A percentile compares a stretch with the other conserved stretches of the same genome.
These are phyloP conservation scores for Gymnoscelis rufifasciata DNA, from an alignment of 2,888 invertebrate species.

Conservation along the genomic window DNA sequence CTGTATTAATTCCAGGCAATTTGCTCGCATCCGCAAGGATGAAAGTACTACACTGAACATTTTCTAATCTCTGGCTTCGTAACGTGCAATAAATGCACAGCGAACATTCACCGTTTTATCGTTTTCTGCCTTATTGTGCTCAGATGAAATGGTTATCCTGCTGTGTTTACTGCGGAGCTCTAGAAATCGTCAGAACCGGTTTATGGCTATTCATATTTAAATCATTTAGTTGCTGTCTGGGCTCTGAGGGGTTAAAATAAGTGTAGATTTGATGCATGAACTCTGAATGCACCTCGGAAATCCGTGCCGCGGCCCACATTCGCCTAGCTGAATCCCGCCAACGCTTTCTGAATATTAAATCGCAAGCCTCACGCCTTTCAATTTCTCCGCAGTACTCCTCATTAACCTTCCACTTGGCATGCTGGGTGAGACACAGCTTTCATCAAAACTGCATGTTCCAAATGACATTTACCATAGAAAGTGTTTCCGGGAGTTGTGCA, in stretches of 20 bases:
- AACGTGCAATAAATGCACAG: conserved; percentile 12
- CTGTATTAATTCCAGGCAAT: conserved; percentile 15
- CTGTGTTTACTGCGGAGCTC: background rate
- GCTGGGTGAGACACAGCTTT: conserved; percentile 38
- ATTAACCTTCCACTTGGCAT: conserved; percentile 46
- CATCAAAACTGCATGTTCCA: conserved; percentile 36
- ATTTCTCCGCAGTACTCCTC: conserved; percentile 49
- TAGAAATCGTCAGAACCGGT: conserved; percentile 4
- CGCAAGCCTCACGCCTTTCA: conserved; percentile 52
- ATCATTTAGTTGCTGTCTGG: conserved; percentile 10
- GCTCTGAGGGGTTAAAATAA: conserved; percentile 30
- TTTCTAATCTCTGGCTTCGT: conserved; percentile 11
- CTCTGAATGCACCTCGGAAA: conserved; percentile 44
- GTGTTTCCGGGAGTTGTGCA: conserved; percentile 31
- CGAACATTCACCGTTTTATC: conserved; percentile 15
- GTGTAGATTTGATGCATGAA: conserved; percentile 34
- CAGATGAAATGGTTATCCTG: conserved; percentile 1
- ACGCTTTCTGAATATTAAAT: conserved; percentile 69
- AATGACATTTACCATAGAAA: conserved; percentile 35
- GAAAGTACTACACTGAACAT: conserved; percentile 7
- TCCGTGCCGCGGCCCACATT: conserved; percentile 69
- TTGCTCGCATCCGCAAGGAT: conserved; percentile 19
- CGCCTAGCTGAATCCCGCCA: conserved; percentile 58
- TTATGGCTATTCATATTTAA: conserved; percentile 22
- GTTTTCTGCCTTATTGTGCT: conserved; percentile 8